Evolutionary conservation across 1,140 invertebrate species (phyloP), one percentile per base, ranked within the genome.

Genomic region (Maniola jurtina): DNA sequence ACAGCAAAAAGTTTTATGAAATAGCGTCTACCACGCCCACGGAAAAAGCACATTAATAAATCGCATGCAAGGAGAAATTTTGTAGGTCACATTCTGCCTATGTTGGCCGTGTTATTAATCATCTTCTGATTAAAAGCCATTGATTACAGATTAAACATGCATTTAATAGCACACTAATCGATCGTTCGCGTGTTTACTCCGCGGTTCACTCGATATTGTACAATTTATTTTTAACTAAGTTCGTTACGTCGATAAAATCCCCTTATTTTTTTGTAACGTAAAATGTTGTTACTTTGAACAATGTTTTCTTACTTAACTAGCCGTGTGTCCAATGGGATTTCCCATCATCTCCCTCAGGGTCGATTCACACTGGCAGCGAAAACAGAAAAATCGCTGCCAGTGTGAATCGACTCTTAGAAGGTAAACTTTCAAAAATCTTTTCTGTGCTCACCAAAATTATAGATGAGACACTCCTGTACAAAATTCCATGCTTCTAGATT

Each of bases 101-200:
- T n/a, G n/a, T 25, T 25, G 25, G 25, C 4, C 61, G 63, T 70
- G 52, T 55, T 55, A 84, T 81, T 76, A 83, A 83, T 85, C 83
- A 82, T 75, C 69, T 57, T 73, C 75, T 76, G 77, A 83, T 81
- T 78, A 75, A 74, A 71, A 75, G 70, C 71, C 72, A 81, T 84
- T 78, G 80, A 83, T 84, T 83, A 76, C 70, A 74, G 71, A 78
- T 86, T 83, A 81, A 84, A 79, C 77, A 80, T 79, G 75, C 80
- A 77, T 83, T 86, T 78, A 80, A 80, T 80, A 80, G 80, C 75
- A 64, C 65, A 73, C 77, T 86, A 86, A 84, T 86, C 74, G 82
- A 75, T 69, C 68, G 45, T 75, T 86, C 70, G 84, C 84, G 84
- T 86, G 84, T 57, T 73, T 14, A 16, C 48, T 34, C 52, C 42